These are phyloP conservation scores for Machimus rusticus DNA, from an alignment of 2,888 invertebrate species.

Conservation along the genomic window DNA sequence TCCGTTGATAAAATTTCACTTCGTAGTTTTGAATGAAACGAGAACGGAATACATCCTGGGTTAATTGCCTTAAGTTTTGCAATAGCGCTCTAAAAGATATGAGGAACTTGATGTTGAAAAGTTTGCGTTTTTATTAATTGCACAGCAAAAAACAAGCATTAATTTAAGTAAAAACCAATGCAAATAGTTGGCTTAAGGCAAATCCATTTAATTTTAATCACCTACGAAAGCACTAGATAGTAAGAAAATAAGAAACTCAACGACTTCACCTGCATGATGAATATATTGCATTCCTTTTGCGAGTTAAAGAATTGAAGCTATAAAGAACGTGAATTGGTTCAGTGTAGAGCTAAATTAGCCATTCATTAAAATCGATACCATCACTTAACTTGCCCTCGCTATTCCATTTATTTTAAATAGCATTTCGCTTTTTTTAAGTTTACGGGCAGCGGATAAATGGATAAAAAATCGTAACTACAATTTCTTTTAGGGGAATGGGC, in stretches of 20 bases:
- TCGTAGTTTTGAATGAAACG: neutral
- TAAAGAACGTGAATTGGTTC: neutral
- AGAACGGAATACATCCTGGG: neutral
- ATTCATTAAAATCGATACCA: conserved; percentile 21
- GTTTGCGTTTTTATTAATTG: neutral
- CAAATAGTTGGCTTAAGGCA: neutral
- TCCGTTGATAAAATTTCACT: neutral
- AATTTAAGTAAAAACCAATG: neutral
- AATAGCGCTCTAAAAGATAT: neutral
- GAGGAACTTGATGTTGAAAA: neutral
- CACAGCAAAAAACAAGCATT: neutral
- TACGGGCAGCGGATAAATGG: neutral
- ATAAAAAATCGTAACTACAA: neutral
- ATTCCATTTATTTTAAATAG: neutral
- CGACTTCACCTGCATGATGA: neutral
- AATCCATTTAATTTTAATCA: neutral
- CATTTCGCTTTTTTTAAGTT: neutral
- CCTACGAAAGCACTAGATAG: neutral
- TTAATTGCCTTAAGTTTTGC: neutral
- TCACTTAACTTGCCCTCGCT: neutral
- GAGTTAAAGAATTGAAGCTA: neutral
- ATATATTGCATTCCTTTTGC: neutral
- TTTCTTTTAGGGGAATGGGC: neutral
- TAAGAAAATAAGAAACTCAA: neutral
- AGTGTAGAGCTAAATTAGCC: neutral